phyloP scores from a whole-genome alignment of 37 sponge, comb jelly and placozoan genomes.

The Chondrosia reniformis region DNA sequence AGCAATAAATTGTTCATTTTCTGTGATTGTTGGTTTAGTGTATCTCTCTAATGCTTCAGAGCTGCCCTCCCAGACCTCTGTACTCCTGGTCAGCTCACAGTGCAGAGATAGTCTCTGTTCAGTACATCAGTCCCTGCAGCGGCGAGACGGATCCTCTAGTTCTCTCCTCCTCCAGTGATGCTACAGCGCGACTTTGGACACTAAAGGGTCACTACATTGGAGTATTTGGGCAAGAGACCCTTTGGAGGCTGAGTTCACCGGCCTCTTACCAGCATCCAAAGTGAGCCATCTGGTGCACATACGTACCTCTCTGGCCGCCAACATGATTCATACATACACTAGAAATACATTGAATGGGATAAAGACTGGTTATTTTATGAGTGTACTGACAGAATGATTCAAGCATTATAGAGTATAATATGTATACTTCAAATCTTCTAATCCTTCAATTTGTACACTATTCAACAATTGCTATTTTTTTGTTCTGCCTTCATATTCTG shows the following conservation, averaged over 20 bases:
- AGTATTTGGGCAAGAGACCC: constrained; percentile 85
- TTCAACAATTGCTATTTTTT: no score
- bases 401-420: no score
- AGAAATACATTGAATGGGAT: no score
- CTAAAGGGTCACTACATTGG: constrained; percentile 81
- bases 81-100: constrained; percentile 72
- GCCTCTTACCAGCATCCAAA: constrained; percentile 68
- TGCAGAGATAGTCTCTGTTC: constrained; percentile 66
- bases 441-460: no score
- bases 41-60: no score
- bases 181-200: constrained; percentile 87
- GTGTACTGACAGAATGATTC: no score
- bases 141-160: constrained; percentile 59
- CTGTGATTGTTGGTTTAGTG: constrained; percentile 6
- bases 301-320: neutral
- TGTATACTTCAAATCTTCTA: no score
- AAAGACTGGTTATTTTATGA: no score
- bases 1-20: neutral
- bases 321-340: no score
- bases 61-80: constrained; percentile 10
- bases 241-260: constrained; percentile 48
- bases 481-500: no score
- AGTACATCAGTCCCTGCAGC: constrained; percentile 28
- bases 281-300: constrained; percentile 13
- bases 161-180: constrained; percentile 79